Conservation (phyloP, 1,140 invertebrate genomes). For the Apis florea region DNA sequence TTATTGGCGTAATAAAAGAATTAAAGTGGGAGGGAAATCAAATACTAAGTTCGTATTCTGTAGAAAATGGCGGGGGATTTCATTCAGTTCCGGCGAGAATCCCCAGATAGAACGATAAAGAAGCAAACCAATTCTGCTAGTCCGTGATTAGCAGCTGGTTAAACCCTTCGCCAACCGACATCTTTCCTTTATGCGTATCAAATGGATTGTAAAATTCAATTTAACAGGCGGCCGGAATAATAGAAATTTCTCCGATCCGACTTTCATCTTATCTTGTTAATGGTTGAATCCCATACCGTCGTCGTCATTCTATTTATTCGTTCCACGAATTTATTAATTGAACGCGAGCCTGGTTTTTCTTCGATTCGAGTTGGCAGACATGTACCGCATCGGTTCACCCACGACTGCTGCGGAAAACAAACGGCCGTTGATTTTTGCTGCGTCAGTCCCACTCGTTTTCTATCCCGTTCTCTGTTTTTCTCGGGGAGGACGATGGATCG, state of each 20-base stretch:
- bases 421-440: background rate
- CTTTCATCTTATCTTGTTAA: conserved; percentile 8
- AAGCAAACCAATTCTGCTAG: background rate
- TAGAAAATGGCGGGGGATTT: background rate
- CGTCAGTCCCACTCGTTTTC: background rate
- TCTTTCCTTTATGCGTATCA: conserved; percentile 33
- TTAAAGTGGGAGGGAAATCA: background rate
- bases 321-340: conserved; percentile 23
- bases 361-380: background rate
- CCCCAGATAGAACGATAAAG: background rate
- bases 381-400: background rate
- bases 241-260: background rate
- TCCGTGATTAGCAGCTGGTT: conserved; percentile 22
- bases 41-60: background rate
- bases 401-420: background rate
- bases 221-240: conserved; percentile 26
- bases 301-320: conserved; percentile 10
- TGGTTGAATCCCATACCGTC: background rate
- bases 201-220: conserved; percentile 42
- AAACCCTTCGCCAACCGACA: background rate
- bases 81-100: background rate
- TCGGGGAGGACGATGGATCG: background rate
- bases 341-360: background rate
- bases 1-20: no score
- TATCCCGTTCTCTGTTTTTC: background rate